phyloP scores from a whole-genome alignment of 2,888 invertebrate genomes.

The Diogma glabrata region DNA sequence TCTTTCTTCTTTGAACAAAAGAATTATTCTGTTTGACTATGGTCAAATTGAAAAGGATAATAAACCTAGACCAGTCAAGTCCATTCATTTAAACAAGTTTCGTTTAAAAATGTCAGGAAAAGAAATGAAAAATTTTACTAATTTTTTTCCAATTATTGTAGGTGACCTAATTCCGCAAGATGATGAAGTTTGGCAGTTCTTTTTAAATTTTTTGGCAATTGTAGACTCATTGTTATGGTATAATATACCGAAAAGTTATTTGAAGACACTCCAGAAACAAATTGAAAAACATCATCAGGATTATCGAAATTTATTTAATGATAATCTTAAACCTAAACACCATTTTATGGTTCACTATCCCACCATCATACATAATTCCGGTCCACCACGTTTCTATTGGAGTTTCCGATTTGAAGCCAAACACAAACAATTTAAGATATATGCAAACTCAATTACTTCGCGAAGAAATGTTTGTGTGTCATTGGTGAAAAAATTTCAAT shows the following conservation, averaged over 20 bases:
- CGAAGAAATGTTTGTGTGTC: slow-evolving; percentile 11
- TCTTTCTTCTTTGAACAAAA: neutral
- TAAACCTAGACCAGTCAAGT: neutral
- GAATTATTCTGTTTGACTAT: neutral
- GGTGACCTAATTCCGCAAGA: neutral
- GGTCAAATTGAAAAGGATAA: neutral
- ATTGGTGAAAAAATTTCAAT: slow-evolving; percentile 10
- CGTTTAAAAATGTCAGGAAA: neutral
- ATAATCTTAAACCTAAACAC: slow-evolving; percentile 10
- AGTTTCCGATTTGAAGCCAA: slow-evolving; percentile 9
- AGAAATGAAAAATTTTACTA: neutral
- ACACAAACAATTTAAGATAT: slow-evolving; percentile 12
- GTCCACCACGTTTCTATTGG: slow-evolving; percentile 11
- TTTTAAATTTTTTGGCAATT: neutral
- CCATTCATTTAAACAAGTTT: neutral
- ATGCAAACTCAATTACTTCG: slow-evolving; percentile 9
- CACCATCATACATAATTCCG: slow-evolving; percentile 1
- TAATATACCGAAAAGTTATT: slow-evolving; percentile 18
- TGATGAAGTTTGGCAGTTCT: neutral
- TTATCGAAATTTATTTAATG: slow-evolving; percentile 8
- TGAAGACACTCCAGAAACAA: slow-evolving; percentile 21
- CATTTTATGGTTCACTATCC: slow-evolving; percentile 11
- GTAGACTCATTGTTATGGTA: neutral
- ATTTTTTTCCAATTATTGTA: neutral
- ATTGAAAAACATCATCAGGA: slow-evolving; percentile 4